phyloP scores from a whole-genome alignment of 2,888 invertebrate species.

The Dolichopus griseipennis region DNA sequence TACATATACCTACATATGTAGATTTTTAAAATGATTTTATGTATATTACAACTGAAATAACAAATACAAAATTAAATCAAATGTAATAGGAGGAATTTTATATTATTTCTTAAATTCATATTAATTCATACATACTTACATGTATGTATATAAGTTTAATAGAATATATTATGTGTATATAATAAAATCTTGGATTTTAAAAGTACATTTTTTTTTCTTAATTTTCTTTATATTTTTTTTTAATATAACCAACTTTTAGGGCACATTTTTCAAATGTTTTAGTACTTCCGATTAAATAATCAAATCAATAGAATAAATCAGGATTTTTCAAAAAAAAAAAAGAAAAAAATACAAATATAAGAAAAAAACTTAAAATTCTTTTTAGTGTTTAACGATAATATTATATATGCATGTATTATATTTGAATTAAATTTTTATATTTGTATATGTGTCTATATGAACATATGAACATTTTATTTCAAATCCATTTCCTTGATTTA shows the following conservation, averaged over 20 bases:
- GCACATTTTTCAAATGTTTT: background rate
- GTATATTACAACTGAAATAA: too few relatives aligned
- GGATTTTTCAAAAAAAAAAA: background rate
- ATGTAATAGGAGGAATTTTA: background rate
- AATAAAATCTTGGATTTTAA: too few relatives aligned
- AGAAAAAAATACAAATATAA: background rate
- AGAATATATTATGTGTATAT: too few relatives aligned
- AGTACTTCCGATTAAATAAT: background rate
- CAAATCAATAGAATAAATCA: background rate
- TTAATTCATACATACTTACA: background rate
- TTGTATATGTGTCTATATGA: too few relatives aligned
- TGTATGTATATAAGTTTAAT: too few relatives aligned
- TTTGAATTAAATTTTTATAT: too few relatives aligned
- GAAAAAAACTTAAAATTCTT: background rate
- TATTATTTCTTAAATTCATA: background rate
- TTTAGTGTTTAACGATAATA: background rate
- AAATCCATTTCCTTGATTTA: background rate
- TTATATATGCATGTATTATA: too few relatives aligned
- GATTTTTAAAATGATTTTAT: too few relatives aligned
- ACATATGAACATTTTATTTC: background rate
- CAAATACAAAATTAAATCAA: too few relatives aligned
- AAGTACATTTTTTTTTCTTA: too few relatives aligned
- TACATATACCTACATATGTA: too few relatives aligned
- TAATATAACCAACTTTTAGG: background rate
- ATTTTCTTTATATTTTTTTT: background rate